A percentile compares a stretch with the other conserved stretches of the same genome.
Conservation (phyloP, 2,888 invertebrate species). For the Agrochola macilenta region DNA sequence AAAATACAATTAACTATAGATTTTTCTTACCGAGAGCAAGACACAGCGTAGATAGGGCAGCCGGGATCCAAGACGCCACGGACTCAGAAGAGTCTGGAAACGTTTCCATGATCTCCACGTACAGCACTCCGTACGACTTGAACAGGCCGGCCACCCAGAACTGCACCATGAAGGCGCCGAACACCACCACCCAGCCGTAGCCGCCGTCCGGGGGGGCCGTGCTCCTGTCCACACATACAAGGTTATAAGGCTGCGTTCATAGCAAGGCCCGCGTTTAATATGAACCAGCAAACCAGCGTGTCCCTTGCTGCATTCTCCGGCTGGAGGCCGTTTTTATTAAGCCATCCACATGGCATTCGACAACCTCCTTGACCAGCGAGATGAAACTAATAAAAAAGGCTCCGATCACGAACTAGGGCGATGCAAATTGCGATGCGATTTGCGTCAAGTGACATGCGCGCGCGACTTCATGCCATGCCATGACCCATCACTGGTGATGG, state of each 20-base stretch:
- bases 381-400: background rate
- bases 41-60: conserved; percentile 94
- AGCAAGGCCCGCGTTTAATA: background rate
- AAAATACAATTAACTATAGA: no score
- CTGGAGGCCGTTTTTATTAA: no score
- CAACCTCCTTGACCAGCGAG: background rate
- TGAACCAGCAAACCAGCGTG: background rate
- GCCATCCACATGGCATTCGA: no score
- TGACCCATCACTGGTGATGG: background rate
- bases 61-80: conserved; percentile 95
- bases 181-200: conserved; percentile 94
- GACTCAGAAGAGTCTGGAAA: conserved; percentile 94
- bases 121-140: conserved; percentile 95
- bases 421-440: no score
- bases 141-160: conserved; percentile 95
- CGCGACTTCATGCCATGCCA: background rate
- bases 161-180: conserved; percentile 95
- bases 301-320: background rate
- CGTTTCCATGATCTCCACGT: conserved; percentile 95
- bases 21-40: conserved; percentile 92
- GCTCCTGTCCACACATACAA: conserved; percentile 65
- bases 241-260: background rate
- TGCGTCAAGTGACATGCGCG: no score
- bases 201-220: conserved; percentile 92
- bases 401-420: no score